Conservation (phyloP, 1,140 invertebrate species). For the Globodera rostochiensis region DNA sequence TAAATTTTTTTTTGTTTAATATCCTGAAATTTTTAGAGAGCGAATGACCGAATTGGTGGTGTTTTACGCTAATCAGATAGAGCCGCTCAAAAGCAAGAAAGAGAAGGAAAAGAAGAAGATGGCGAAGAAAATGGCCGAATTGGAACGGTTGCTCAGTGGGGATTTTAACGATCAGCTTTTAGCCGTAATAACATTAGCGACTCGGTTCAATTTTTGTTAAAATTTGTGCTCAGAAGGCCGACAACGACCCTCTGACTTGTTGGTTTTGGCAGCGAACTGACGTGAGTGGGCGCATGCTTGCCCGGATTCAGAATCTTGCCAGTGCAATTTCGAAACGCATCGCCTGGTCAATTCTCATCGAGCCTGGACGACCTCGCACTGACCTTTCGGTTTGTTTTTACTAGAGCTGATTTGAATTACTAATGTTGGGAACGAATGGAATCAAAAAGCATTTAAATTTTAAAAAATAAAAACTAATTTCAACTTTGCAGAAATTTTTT, state of each 20-base stretch:
- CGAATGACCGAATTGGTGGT: conserved; percentile 22
- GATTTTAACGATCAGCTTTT: conserved; percentile 6
- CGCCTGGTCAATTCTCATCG: conserved; percentile 55
- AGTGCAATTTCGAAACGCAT: conserved; percentile 28
- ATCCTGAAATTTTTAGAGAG: not conserved
- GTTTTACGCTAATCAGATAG: conserved; percentile 2
- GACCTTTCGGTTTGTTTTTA: conserved; percentile 47
- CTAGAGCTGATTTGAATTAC: not conserved
- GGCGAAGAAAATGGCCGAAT: not conserved
- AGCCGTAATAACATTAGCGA: not conserved
- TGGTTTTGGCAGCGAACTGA: conserved; percentile 35
- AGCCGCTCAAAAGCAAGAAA: conserved; percentile 4
- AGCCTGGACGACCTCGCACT: conserved; percentile 55
- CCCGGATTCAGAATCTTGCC: conserved; percentile 44
- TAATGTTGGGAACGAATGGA: too few relatives aligned
- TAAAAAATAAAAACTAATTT: not conserved
- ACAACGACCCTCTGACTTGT: conserved; percentile 22
- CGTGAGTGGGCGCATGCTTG: conserved; percentile 32
- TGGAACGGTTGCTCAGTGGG: not conserved
- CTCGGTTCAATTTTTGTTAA: not conserved
- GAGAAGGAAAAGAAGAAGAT: not conserved
- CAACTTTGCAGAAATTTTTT: conserved; percentile 48
- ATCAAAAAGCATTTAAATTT: not conserved
- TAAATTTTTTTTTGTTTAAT: not conserved
- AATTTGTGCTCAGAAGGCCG: not conserved